phyloP scores from a whole-genome alignment of 2,888 invertebrate species.

The Rhabditoides inermis region DNA sequence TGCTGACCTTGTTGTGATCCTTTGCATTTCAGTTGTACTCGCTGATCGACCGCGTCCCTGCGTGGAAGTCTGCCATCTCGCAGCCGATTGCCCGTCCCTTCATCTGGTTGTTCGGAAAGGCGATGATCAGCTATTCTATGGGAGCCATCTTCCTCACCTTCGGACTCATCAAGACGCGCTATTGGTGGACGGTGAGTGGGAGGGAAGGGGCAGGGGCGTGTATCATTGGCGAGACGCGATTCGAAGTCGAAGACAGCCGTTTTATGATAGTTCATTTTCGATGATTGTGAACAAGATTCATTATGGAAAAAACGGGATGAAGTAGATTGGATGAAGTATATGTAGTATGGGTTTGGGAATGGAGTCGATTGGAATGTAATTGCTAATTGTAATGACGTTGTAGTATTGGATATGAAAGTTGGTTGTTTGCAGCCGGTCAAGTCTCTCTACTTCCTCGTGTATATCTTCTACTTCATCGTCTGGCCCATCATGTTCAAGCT shows the following conservation, averaged over 20 bases:
- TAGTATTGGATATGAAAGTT: not conserved
- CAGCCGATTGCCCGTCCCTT: slow-evolving; percentile 32
- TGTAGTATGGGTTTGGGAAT: no score
- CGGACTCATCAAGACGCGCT: slow-evolving; percentile 50
- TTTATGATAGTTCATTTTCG: no score
- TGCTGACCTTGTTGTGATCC: not conserved
- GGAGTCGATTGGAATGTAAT: no score
- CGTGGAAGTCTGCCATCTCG: slow-evolving; percentile 29
- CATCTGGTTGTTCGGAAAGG: slow-evolving; percentile 44
- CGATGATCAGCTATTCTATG: slow-evolving; percentile 45
- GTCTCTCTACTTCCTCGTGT: slow-evolving; percentile 44
- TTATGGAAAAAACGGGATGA: no score
- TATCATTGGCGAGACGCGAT: no score
- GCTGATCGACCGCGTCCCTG: slow-evolving; percentile 39
- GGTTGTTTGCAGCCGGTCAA: slow-evolving; percentile 38
- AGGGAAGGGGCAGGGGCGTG: no score
- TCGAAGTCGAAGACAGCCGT: no score
- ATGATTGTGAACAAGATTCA: no score
- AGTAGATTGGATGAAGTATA: no score
- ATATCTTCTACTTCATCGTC: slow-evolving; percentile 39
- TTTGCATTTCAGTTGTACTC: slow-evolving; percentile 33
- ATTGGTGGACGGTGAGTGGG: slow-evolving; percentile 47
- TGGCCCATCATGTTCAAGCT: slow-evolving; percentile 37
- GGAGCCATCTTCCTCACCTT: slow-evolving; percentile 50
- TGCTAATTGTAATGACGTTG: no score